phyloP scores from a whole-genome alignment of 2,113 vertebrate species.

The Macrotus californicus region DNA sequence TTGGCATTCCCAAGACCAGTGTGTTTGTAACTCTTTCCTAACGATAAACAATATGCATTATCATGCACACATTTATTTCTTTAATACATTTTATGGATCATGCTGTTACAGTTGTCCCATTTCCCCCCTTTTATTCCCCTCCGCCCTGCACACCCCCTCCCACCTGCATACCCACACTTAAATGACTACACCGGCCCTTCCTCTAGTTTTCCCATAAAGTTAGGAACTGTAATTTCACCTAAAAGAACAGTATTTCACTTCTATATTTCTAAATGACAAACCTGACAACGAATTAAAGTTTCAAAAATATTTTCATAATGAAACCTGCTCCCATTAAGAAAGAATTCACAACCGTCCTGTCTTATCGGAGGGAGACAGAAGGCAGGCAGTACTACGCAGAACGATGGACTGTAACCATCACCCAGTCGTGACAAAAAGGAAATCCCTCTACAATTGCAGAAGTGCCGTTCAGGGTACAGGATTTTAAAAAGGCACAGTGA shows the following conservation, averaged over 20 bases:
- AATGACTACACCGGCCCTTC: neutral
- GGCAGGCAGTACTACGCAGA: neutral
- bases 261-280: neutral
- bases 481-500: neutral
- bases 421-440: neutral
- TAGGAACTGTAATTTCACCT: neutral
- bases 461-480: neutral
- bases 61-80: neutral
- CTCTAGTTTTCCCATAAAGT: neutral
- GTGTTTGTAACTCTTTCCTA: neutral
- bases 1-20: neutral
- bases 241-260: neutral
- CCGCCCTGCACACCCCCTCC: too few relatives aligned
- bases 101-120: too few relatives aligned
- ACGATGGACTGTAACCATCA: neutral
- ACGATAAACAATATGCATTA: neutral
- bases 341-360: neutral
- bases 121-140: too few relatives aligned
- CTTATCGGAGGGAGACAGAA: neutral
- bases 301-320: neutral
- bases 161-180: neutral
- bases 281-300: neutral
- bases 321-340: neutral
- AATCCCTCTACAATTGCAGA: neutral
- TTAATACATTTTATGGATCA: too few relatives aligned